Base-by-base conservation (phyloP, 2,797 vertebrate species). In the Poecilia wingei region DNA sequence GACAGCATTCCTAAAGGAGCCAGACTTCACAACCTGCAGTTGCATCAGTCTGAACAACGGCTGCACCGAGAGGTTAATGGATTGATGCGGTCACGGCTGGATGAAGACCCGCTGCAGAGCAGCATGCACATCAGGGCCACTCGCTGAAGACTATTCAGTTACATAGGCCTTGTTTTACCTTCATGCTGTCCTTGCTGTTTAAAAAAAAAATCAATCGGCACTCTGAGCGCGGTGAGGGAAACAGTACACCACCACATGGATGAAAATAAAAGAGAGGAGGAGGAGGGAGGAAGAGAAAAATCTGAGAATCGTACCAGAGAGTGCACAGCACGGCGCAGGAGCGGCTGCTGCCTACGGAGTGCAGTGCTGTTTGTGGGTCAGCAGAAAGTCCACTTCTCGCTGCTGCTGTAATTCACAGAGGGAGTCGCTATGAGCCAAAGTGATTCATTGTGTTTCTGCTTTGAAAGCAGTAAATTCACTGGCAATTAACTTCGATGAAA, bases 381-480 rank as follows among this genome's bases (percentile, higher is more conserved):
- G 95, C 94, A 94, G 86, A 94, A 94, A 87, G 86, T 82, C 78
- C 79, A 18, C 46, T 53, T 76, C 76, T 90, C 82, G 74, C 78
- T 87, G 86, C 89, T 85, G 91, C 84, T 83, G 82, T 87, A 85
- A 91, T 79, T 90, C 89, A 84, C 81, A 59, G 55, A 61, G 76
- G 82, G 78, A 82, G 66, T 82, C 79, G 79, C 87, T 81, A 59
- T 68, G 64, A 80, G 86, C 74, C 86, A 84, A 80, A 80, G 75
- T 95, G 95, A 95, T 95, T 94, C 89, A 95, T 94, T 90, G 90
- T 76, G n/a, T 78, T 75, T 71, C 47, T 82, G 84, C 86, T 86
- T 88, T 80, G 75, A 94, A 91, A 82, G 90, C 92, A 87, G 69
- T 91, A 91, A 46, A 94, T 94, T 91, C 92, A 86, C 72, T 82